Evolutionary conservation across 2,113 vertebrate genomes (phyloP), one percentile per base, ranked within the genome.

Genomic region (Nestor notabilis): DNA sequence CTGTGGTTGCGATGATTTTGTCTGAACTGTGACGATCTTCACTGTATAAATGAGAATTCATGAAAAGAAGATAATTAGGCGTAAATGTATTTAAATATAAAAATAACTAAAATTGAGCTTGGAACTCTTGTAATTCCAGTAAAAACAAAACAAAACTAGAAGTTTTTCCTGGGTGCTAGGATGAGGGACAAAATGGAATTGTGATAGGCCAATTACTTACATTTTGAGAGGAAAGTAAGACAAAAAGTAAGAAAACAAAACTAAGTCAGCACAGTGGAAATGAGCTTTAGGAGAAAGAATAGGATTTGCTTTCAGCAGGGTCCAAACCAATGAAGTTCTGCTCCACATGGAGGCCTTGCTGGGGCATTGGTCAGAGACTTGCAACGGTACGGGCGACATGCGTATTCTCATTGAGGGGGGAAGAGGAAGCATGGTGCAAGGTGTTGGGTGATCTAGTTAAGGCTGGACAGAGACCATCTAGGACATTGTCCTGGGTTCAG

Each of bases 381-480:
- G 20, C 63, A 47, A 10, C 20, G 35, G 9, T 61, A 27, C 2
- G 10, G 43, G 15, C 7, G 21, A 49, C 75, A 49, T 27, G 7
- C 16, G 19, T 25, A 31, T 44, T 41, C 21, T 64, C 29, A 46
- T 55, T 19, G n/a, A 10, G 29, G 25, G 12, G 15, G 20, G 13
- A 17, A 43, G 43, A 69, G 20, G 43, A n/a, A 58, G 29, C 20
- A 12, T 23, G 35, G 11, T 70, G 23, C 41, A 46, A 4, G 0
- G 2, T 41, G 41, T 19, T 43, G 55, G 11, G 8, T 61, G 25
- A 29, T 56, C 20, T 1, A 0, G 13, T 18, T n/a, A 28, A 28
- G 25, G 31, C 39, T 83, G 47, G 25, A 68, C 53, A 16, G 41
- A 71, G 37, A 39, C n/a, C 31, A 7, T 19, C 24, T 31, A 6